Evolutionary conservation across 2,888 invertebrate genomes (phyloP).

Genomic region (Biston stratarius): DNA sequence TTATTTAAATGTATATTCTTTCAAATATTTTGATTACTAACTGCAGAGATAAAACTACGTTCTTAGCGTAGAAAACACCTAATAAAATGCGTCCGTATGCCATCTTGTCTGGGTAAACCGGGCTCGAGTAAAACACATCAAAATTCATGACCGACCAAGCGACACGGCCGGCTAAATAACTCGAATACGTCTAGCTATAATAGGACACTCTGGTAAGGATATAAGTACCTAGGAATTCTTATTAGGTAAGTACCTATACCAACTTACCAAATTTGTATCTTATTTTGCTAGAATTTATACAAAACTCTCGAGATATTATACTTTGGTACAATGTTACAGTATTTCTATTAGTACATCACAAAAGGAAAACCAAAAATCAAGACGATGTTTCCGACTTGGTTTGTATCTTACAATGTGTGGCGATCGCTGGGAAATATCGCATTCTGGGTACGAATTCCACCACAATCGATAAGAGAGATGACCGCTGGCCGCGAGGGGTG

Average conservation of each 20-base stretch:
- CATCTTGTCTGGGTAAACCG: conserved; percentile 39
- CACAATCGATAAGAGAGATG: conserved; percentile 87
- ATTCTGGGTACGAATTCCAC: conserved; percentile 86
- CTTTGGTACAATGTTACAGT: conserved; percentile 10
- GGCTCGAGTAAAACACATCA: conserved; percentile 50
- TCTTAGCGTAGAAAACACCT: conserved; percentile 11
- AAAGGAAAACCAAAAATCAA: conserved; percentile 47
- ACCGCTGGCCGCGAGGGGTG: conserved; percentile 82
- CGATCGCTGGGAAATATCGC: conserved; percentile 82
- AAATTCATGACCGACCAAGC: conserved; percentile 51
- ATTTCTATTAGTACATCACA: conserved; percentile 13
- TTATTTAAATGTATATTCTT: not conserved
- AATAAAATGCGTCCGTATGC: conserved; percentile 26
- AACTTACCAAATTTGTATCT: not conserved
- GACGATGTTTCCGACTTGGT: conserved; percentile 57
- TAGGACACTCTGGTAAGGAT: not conserved
- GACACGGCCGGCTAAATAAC: conserved; percentile 44
- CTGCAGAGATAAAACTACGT: not conserved
- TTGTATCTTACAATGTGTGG: conserved; percentile 70
- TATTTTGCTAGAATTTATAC: not conserved
- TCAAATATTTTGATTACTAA: not conserved
- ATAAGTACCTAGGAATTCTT: not conserved
- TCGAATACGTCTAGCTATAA: conserved; percentile 6
- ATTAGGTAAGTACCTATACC: not conserved
- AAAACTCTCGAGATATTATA: not conserved